Base-by-base conservation (phyloP, 2,797 vertebrate species). In the Podargus strigoides region DNA sequence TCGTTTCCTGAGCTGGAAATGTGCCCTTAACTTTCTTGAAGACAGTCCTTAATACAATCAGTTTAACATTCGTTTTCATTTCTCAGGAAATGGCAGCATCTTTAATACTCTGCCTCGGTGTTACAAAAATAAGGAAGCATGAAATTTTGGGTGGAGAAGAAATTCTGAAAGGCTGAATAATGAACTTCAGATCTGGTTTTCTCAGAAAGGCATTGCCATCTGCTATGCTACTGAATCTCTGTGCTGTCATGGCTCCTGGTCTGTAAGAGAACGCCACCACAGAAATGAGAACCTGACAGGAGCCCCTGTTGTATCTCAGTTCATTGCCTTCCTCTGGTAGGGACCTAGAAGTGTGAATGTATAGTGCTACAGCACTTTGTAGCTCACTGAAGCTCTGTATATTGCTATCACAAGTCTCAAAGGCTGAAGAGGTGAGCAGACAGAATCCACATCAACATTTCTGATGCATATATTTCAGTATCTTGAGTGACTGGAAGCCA, bases 131-230 rank as follows among this genome's bases (percentile, higher is more conserved):
- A 94, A 88, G 81, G 52, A 81, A 72, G 60, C 84, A 77, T 70
- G 52, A 94, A 67, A 64, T 87, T 88, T 76, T 0, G 37, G 47
- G 47, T 76, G 42, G 92, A 87, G 83, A 62, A 86, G 52, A 79
- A 90, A 83, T 95, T 89, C 72, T 88, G 81, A 95, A 93, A 94
- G 36, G 80, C 74, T 95, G 83, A 91, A 78, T 93, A 77, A 88
- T 82, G 74, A 94, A 69, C 80, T 95, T 94, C 46, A 79, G 88
- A 88, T 93, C 86, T 3, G 1, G 12, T 79, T 94, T 94, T 86
- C 83, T 88, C 66, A 81, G 79, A 77, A 94, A 91, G 50, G 76
- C 69, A 18, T 47, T 93, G 69, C 87, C 93, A 78, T 95, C 91
- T 93, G 85, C 76, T 78, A 79, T 0, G 22, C 58, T 91, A 27